Conservation (phyloP, 1,140 invertebrate species). For the Sminthurides bifidus region DNA sequence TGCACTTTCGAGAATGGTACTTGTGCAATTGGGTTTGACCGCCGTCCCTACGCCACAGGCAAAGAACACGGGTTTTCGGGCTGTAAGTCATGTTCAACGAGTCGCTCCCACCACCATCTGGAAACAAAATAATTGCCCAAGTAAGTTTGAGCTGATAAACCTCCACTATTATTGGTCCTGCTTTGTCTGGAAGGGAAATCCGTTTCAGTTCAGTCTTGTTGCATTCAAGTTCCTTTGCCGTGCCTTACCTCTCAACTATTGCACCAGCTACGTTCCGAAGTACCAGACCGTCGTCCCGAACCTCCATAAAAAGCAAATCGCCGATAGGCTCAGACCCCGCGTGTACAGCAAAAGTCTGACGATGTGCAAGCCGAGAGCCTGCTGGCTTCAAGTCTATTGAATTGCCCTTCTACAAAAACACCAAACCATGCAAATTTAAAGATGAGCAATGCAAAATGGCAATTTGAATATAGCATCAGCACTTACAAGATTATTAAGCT, state of each 20-base stretch:
- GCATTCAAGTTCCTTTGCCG: too few species aligned
- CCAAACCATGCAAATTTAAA: too few species aligned
- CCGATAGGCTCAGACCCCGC: constrained; percentile 79
- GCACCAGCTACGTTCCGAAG: constrained; percentile 82
- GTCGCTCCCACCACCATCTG: constrained; percentile 92
- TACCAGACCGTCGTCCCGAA: constrained; percentile 93
- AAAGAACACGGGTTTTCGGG: constrained; percentile 93
- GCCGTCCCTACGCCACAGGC: constrained; percentile 83
- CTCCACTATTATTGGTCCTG: too few species aligned
- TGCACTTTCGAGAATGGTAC: constrained; percentile 99
- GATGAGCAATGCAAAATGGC: not conserved
- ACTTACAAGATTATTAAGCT: constrained; percentile 83
- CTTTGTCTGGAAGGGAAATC: too few species aligned
- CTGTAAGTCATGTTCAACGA: constrained; percentile 99
- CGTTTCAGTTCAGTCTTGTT: too few species aligned
- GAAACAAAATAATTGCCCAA: too few species aligned
- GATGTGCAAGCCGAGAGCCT: constrained; percentile 78
- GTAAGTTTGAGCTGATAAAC: too few species aligned
- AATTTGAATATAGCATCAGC: not conserved
- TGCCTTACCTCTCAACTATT: constrained; percentile 79
- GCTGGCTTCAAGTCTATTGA: constrained; percentile 29
- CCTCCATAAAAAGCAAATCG: constrained; percentile 92
- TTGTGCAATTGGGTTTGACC: constrained; percentile 90
- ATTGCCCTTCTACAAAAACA: constrained; percentile 27
- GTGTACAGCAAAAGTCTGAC: constrained; percentile 96